These are phyloP conservation scores for Oreochromis aureus DNA, from an alignment of 2,113 vertebrate genomes.

Conservation along the genomic window DNA sequence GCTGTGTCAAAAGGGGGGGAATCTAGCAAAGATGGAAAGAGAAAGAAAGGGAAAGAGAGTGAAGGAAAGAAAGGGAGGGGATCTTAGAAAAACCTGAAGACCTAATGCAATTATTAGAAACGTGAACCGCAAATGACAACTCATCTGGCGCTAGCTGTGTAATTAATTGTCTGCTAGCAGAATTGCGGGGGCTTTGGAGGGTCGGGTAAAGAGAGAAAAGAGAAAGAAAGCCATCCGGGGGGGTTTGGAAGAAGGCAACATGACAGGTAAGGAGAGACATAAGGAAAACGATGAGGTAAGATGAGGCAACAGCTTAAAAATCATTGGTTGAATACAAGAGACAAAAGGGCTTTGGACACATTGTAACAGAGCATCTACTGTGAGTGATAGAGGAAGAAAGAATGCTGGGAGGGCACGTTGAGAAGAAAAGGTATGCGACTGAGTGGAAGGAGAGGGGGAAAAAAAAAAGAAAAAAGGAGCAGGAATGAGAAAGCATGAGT, in stretches of 20 bases:
- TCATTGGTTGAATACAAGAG: neutral
- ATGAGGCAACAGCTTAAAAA: slow-evolving; percentile 38
- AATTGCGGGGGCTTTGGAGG: slow-evolving; percentile 10
- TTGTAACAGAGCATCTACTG: neutral
- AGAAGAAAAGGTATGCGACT: neutral
- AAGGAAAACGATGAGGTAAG: slow-evolving; percentile 40
- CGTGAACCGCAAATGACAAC: slow-evolving; percentile 68
- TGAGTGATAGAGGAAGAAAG: neutral
- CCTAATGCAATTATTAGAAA: slow-evolving; percentile 73
- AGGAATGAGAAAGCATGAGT: slow-evolving; percentile 7
- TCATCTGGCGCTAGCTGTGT: slow-evolving; percentile 57
- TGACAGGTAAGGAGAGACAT: slow-evolving; percentile 17
- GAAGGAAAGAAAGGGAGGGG: neutral
- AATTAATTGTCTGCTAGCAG: slow-evolving; percentile 69
- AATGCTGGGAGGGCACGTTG: neutral
- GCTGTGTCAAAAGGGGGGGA: slow-evolving; percentile 35
- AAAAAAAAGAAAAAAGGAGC: neutral
- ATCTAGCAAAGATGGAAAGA: slow-evolving; percentile 5
- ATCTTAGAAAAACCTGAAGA: slow-evolving; percentile 38
- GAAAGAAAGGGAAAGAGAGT: slow-evolving; percentile 6
- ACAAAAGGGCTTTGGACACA: neutral
- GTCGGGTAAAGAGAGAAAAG: neutral
- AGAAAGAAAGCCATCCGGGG: neutral
- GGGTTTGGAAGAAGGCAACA: slow-evolving; percentile 17
- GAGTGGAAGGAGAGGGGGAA: neutral